These are phyloP conservation scores for Onchidella celtica DNA, from an alignment of 2,888 invertebrate species.

Conservation along the genomic window DNA sequence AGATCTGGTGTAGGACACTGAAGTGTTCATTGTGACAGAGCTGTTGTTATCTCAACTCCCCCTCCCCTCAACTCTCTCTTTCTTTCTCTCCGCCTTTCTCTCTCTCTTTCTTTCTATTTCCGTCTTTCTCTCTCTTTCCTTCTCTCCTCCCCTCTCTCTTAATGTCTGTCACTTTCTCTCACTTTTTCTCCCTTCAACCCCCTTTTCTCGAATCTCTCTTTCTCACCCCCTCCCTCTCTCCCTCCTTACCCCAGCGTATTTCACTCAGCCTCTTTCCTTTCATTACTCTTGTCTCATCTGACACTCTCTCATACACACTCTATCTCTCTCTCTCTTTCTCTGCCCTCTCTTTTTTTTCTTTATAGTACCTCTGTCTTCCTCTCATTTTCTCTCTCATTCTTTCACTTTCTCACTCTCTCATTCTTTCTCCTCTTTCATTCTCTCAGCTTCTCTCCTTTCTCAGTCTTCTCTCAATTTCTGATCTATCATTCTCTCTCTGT, in stretches of 20 bases:
- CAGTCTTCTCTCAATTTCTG: no score
- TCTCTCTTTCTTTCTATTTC: not conserved
- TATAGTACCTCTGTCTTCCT: not conserved
- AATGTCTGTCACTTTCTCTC: not conserved
- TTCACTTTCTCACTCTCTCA: not conserved
- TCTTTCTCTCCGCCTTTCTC: not conserved
- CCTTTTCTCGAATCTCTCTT: no score
- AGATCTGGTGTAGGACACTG: no score
- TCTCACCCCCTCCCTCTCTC: no score
- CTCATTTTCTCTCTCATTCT: not conserved
- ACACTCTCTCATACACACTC: conserved; percentile 5
- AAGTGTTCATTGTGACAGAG: no score
- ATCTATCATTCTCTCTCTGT: no score
- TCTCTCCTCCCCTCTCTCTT: not conserved
- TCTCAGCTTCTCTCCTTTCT: no score
- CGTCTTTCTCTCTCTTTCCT: not conserved
- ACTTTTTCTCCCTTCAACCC: not conserved
- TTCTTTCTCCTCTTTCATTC: no score
- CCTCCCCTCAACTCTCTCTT: conserved; percentile 1
- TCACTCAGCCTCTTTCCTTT: no score
- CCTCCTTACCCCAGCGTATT: no score
- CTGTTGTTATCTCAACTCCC: not conserved
- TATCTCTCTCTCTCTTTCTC: conserved; percentile 41
- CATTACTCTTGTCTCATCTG: no score
- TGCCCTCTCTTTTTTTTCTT: not conserved